Percentiles rank a stretch among this genome's conserved stretches.
phyloP scores from a whole-genome alignment of 2,797 vertebrate species.

The Notolabrus celidotus region DNA sequence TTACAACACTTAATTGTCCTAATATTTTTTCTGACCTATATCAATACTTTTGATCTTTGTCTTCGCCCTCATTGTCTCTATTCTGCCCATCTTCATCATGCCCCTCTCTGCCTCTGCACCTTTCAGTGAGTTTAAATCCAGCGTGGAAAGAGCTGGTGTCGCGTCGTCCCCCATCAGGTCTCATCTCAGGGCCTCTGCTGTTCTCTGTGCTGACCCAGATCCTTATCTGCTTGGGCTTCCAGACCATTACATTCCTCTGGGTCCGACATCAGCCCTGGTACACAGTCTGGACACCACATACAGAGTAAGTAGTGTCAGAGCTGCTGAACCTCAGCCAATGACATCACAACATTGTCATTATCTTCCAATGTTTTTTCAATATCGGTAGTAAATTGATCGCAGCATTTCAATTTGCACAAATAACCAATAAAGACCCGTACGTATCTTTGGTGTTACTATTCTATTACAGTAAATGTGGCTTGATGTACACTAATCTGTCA shows the following conservation, averaged over 20 bases:
- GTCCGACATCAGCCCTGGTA: slow-evolving; percentile 92
- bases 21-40: background rate
- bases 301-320: slow-evolving; percentile 86
- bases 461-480: too few species aligned
- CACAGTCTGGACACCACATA: slow-evolving; percentile 81
- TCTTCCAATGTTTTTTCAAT: background rate
- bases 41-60: background rate
- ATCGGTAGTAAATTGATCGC: too few species aligned
- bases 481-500: too few species aligned
- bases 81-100: background rate
- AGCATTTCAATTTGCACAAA: too few species aligned
- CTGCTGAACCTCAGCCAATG: too few species aligned
- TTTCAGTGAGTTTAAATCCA: slow-evolving; percentile 96
- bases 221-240: slow-evolving; percentile 94
- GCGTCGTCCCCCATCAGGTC: slow-evolving; percentile 92
- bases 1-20: background rate
- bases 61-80: background rate
- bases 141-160: slow-evolving; percentile 96
- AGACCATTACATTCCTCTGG: slow-evolving; percentile 91
- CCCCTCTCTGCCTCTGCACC: background rate
- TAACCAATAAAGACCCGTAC: too few species aligned
- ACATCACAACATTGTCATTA: background rate
- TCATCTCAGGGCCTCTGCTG: slow-evolving; percentile 94
- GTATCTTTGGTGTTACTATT: too few species aligned
- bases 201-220: slow-evolving; percentile 97